Conservation (phyloP, 1,140 invertebrate species). For the Brachionus manjavacas region DNA sequence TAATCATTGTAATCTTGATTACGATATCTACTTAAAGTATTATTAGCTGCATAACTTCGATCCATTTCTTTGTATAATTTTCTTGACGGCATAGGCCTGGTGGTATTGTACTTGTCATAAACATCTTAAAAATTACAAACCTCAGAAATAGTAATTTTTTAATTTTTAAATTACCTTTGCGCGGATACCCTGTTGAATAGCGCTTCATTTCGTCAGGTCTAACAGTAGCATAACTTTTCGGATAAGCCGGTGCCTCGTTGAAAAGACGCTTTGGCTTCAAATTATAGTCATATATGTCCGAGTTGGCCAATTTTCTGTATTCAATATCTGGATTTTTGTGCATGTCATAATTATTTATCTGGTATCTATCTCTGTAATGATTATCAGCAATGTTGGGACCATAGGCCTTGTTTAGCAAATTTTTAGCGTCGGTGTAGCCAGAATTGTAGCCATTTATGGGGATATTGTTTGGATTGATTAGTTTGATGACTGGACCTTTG, state of each 20-base stretch:
- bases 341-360: neutral
- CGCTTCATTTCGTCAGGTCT: neutral
- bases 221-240: neutral
- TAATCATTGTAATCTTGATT: neutral
- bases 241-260: neutral
- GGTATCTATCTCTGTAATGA: neutral
- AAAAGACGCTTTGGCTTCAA: neutral
- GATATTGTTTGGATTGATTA: neutral
- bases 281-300: conserved; percentile 1
- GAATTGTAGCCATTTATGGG: neutral
- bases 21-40: neutral
- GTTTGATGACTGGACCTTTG: neutral
- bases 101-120: neutral
- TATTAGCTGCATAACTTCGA: neutral
- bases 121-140: neutral
- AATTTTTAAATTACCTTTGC: neutral
- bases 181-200: neutral
- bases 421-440: neutral
- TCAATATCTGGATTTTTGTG: neutral
- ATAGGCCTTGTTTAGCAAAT: neutral
- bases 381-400: neutral
- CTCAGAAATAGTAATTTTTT: neutral
- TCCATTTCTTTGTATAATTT: neutral
- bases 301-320: neutral
- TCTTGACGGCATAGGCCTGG: neutral